phyloP scores from a whole-genome alignment of 2,113 vertebrate species.

The Ctenomys sociabilis region DNA sequence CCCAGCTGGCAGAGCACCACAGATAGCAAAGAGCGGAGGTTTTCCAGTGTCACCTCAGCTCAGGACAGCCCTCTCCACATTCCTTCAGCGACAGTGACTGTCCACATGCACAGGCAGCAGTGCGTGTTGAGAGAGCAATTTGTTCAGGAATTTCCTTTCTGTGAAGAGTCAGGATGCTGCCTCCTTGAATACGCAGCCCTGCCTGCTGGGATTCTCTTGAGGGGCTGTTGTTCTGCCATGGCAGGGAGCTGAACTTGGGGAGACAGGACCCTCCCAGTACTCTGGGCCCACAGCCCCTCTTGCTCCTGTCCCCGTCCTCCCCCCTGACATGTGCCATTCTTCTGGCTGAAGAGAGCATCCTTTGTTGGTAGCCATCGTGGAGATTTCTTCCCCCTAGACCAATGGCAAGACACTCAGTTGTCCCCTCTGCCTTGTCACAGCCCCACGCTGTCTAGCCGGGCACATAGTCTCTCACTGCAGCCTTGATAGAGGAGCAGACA shows the following conservation, averaged over 20 bases:
- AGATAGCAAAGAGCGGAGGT: background rate
- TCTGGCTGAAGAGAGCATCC: background rate
- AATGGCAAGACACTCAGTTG: conserved; percentile 1
- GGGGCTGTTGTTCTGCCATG: background rate
- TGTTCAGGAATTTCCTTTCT: background rate
- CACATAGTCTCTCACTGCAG: background rate
- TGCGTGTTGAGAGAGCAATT: background rate
- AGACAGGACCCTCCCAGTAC: background rate
- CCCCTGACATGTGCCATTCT: fast-evolving
- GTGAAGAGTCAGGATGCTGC: background rate
- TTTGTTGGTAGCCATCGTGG: background rate
- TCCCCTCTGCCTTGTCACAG: background rate
- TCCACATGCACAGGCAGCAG: background rate
- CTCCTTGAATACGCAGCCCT: conserved; percentile 27
- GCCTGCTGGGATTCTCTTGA: background rate
- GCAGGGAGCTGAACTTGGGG: conserved; percentile 39
- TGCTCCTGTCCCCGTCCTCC: background rate
- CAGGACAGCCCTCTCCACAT: background rate
- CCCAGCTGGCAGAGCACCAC: background rate
- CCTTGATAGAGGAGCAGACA: background rate
- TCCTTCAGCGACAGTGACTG: background rate
- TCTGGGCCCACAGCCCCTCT: background rate
- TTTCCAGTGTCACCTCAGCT: background rate
- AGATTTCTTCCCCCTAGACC: background rate
- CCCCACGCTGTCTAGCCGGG: background rate